Conservation (phyloP, 2,797 vertebrate genomes). For the Brachyrhaphis roseni region DNA sequence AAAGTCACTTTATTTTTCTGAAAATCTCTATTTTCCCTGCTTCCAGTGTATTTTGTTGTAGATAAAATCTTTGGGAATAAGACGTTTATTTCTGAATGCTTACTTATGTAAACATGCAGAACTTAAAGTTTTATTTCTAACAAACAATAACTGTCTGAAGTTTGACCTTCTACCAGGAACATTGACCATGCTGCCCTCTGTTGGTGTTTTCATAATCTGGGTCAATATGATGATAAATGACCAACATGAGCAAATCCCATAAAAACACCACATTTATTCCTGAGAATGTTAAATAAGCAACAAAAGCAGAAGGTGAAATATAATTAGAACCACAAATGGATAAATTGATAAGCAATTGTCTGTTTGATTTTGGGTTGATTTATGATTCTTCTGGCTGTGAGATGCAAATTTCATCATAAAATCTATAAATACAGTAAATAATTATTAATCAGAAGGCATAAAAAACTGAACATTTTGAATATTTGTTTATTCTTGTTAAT, state of each 20-base stretch:
- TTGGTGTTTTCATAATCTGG: conserved; percentile 40
- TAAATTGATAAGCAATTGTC: not conserved
- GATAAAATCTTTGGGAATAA: conserved; percentile 28
- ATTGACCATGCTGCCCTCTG: conserved; percentile 54
- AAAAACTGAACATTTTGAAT: not conserved
- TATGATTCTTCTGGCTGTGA: not conserved
- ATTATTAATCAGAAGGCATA: not conserved
- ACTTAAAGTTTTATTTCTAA: conserved; percentile 2
- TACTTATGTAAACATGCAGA: conserved; percentile 21
- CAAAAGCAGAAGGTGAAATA: not conserved
- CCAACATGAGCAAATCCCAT: not conserved
- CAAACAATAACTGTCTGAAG: not conserved
- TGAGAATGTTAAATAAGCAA: not conserved
- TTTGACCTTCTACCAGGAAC: conserved; percentile 20
- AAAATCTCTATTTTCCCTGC: conserved; percentile 3
- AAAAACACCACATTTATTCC: not conserved
- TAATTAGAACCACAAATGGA: not conserved
- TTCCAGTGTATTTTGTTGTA: not conserved
- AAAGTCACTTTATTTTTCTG: conserved; percentile 1
- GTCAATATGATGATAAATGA: not conserved
- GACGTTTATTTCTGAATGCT: conserved; percentile 43
- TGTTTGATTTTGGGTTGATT: not conserved
- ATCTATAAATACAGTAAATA: not conserved
- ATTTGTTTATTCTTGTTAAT: not conserved
- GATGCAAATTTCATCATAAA: not conserved